Base-by-base conservation (phyloP, 1,140 invertebrate species). In the Muscidifurax raptorellus region DNA sequence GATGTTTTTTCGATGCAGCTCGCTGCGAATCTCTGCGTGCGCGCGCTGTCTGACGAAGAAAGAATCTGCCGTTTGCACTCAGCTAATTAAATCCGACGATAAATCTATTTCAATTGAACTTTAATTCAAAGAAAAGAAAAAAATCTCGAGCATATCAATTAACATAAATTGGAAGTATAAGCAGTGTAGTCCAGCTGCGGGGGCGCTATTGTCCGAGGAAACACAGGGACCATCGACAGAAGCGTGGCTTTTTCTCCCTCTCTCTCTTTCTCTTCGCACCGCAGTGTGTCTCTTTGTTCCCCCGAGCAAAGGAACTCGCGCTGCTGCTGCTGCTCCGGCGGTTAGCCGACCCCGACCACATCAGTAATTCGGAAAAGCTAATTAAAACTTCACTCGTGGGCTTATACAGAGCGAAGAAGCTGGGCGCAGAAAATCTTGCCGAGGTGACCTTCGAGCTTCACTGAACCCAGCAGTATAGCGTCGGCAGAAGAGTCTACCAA, bases 331-430 rank as follows among this genome's bases (percentile, higher is more conserved):
- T 59, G 52, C 52, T 59, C 6, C 86, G 86, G 86, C 86, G 83
- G 77, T 82, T 75, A 88, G 85, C 87, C 81, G 79, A 82, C 47
- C 83, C 86, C 75, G 27, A 85, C 87, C 88, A 90, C 89, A 90
- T 90, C 88, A 87, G 87, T 90, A 89, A 90, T 90, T 90, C 86
- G 88, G 87, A 89, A 89, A 90, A 90, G 88, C 89, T 90, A 90
- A 90, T 90, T 90, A 90, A 90, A 90, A 90, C 89, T 90, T 90
- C 86, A 90, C 88, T 90, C 87, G 87, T 83, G 89, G 87, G 86
- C 85, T 87, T 86, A 85, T 86, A 86, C 75, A 78, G 84, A 69
- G 79, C 83, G 83, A 83, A 59, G 52, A 59, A 59, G 52, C 52
- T 59, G 47, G 83, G 80, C 85, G 80, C 82, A 47, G 80, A 80